A percentile compares a stretch with the other conserved stretches of the same genome.
Conservation (phyloP, 2,888 invertebrate species). For the Phalera bucephala region DNA sequence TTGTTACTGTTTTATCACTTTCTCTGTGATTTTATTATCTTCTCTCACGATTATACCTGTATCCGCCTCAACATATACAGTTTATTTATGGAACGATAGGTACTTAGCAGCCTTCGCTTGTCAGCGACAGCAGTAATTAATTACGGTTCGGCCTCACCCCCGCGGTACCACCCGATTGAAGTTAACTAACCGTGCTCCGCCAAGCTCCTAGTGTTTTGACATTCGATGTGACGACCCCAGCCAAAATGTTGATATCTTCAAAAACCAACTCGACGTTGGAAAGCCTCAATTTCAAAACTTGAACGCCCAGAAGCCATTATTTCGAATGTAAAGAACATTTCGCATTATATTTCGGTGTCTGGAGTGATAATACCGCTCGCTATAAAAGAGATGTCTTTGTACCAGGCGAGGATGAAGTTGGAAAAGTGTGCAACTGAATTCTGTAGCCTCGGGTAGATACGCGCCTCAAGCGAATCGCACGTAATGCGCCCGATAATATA, state of each 20-base stretch:
- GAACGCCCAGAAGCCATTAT: constrained; percentile 24
- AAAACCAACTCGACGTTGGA: constrained; percentile 4
- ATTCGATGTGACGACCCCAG: constrained; percentile 40
- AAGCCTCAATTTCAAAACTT: constrained; percentile 19
- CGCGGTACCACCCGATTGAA: constrained; percentile 52
- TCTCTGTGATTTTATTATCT: background rate
- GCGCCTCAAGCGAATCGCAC: constrained; percentile 71
- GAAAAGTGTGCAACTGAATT: constrained; percentile 64
- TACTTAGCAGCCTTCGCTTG: constrained; percentile 66
- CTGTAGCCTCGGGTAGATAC: constrained; percentile 59
- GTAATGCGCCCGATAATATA: constrained; percentile 78
- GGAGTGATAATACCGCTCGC: constrained; percentile 35
- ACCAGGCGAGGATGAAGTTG: constrained; percentile 54
- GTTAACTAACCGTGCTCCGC: constrained; percentile 65
- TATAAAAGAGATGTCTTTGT: constrained; percentile 49
- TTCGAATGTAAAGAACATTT: constrained; percentile 29
- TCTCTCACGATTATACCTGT: constrained; percentile 16
- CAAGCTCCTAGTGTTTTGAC: constrained; percentile 58
- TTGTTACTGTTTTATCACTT: background rate
- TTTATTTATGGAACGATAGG: constrained; percentile 61
- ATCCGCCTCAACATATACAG: constrained; percentile 27
- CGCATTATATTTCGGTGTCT: constrained; percentile 34
- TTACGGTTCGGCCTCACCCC: constrained; percentile 59
- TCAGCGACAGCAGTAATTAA: constrained; percentile 76
- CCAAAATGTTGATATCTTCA: constrained; percentile 16